Base-by-base conservation (phyloP, 2,888 invertebrate species). In the Drosophila nr. perissopoda region DNA sequence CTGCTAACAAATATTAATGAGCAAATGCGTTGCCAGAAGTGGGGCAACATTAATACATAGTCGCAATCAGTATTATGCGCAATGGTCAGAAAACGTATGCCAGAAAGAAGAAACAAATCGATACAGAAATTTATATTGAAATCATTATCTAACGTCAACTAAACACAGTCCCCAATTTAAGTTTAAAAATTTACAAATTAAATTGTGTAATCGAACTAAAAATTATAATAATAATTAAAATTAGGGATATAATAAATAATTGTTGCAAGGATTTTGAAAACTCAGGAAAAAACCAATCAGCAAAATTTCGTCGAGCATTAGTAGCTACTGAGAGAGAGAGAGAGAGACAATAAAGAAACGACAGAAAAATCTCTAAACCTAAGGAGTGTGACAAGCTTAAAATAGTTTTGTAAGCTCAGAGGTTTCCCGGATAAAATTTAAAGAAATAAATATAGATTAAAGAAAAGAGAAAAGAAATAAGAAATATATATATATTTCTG, bases 1-100 rank as follows among this genome's bases (percentile, higher is more conserved):
- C 76, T 69, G n/a, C 69, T 76, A 78, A 76, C 83, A 81, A 85
- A 91, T 91, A 91, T 92, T 91, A 91, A 91, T 91, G 89, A 91
- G 90, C 84, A 77, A 86, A 76, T 83, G 83, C 81, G 27, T 10
- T 36, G 45, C 21, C 45, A 16, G 45, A 25, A 45, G 21, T 16
- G 25, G 4, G 45, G 4, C 45, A 16, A 45, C 8, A 25, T 45
- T 25, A 25, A 45, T 45, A 8, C 36, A 56, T 27, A 27, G n/a
- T 56, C 4, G 38, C 38, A 56, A 38, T 56, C 18, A 16, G 8
- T 38, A 27, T n/a, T 13, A 34, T 33, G 16, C 21, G 21, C 16
- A 5, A 16, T 54, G 11, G 11, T 27, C 25, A 36, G 21, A 45
- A 21, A 45, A 21, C 4, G 21, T 2, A 45, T 21, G 13, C 7